phyloP scores from a whole-genome alignment of 2,888 invertebrate genomes.

The Pachymerium ferrugineum region DNA sequence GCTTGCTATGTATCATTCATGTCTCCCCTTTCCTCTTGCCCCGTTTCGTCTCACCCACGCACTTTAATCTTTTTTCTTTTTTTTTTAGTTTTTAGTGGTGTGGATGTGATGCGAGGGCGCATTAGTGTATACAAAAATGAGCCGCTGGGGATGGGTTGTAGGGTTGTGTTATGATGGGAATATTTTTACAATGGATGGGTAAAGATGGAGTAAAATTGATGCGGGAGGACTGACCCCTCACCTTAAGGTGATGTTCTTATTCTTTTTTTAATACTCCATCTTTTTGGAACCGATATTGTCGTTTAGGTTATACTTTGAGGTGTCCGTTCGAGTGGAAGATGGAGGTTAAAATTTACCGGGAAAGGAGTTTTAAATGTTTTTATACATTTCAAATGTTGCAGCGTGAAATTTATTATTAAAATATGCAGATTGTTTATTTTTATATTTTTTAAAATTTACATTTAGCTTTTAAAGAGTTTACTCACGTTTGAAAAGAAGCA shows the following conservation, averaged over 20 bases:
- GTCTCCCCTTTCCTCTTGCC: not conserved
- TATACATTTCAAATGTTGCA: too few relatives aligned
- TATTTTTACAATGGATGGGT: slow-evolving; percentile 11
- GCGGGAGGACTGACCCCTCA: not conserved
- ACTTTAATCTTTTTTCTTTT: not conserved
- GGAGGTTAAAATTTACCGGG: too few relatives aligned
- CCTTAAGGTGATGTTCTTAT: not conserved
- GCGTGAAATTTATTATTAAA: too few relatives aligned
- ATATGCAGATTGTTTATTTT: not conserved
- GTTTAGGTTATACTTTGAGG: too few relatives aligned
- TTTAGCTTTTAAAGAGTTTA: not conserved
- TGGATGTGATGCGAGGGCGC: not conserved
- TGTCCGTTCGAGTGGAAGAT: too few relatives aligned
- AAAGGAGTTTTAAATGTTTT: too few relatives aligned
- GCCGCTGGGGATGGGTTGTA: not conserved
- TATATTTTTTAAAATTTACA: not conserved
- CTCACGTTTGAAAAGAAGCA: not conserved
- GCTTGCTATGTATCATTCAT: not conserved
- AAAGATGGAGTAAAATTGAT: not conserved
- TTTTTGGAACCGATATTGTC: too few relatives aligned
- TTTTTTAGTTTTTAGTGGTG: not conserved
- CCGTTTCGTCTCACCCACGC: not conserved
- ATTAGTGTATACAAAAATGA: not conserved
- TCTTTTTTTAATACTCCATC: not conserved
- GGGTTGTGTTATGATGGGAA: not conserved